phyloP scores from a whole-genome alignment of 1,140 invertebrate species.

The Chionoecetes opilio region DNA sequence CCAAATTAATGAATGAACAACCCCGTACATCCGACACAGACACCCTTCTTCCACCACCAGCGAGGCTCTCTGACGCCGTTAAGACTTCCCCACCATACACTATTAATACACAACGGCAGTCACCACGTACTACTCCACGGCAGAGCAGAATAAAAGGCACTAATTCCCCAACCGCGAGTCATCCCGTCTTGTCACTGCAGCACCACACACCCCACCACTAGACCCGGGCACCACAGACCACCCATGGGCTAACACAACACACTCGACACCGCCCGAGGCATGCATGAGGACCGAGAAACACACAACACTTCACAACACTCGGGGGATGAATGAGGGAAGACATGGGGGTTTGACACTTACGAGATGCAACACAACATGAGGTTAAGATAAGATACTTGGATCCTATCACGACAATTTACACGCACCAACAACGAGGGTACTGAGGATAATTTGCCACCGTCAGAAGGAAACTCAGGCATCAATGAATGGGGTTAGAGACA shows the following conservation, averaged over 20 bases:
- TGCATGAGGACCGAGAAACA: not conserved
- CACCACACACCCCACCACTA: conserved; percentile 52
- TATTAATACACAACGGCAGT: not conserved
- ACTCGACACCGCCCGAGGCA: not conserved
- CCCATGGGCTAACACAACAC: not conserved
- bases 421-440: too few species aligned
- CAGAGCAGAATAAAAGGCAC: not conserved
- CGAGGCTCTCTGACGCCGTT: not conserved
- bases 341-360: not conserved
- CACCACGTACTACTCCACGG: not conserved
- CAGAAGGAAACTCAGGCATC: not conserved
- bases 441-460: too few species aligned
- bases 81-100: not conserved
- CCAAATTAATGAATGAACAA: conserved; percentile 31
- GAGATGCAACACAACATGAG: not conserved
- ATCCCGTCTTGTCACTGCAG: not conserved
- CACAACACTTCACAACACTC: not conserved
- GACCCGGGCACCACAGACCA: not conserved
- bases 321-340: not conserved
- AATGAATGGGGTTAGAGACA: not conserved
- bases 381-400: too few species aligned
- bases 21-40: not conserved
- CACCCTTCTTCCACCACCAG: not conserved
- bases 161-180: not conserved
- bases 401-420: too few species aligned